A percentile compares a stretch with the other conserved stretches of the same genome.
Conservation (phyloP, 2,888 invertebrate species). For the Macaria notata region DNA sequence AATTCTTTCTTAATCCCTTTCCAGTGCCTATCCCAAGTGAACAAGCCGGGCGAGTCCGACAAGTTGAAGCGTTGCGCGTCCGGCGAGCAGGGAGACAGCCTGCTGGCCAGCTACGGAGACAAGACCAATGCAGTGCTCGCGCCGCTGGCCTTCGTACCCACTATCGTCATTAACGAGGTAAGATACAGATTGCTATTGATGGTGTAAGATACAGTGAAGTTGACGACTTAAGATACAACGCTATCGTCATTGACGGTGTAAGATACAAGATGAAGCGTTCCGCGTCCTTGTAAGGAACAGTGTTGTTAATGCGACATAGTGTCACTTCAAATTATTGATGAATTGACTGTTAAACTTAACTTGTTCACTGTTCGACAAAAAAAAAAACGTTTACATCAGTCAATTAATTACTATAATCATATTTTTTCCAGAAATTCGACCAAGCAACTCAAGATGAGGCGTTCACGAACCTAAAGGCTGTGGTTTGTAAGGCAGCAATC, state of each 20-base stretch:
- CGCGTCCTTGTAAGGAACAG: too few relatives aligned
- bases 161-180: conserved; percentile 85
- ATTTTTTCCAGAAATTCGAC: conserved; percentile 82
- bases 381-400: too few relatives aligned
- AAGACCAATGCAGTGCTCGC: conserved; percentile 78
- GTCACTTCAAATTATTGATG: too few relatives aligned
- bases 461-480: conserved; percentile 78
- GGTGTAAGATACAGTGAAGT: too few relatives aligned
- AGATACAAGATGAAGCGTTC: too few relatives aligned
- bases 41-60: conserved; percentile 42
- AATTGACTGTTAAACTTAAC: too few relatives aligned
- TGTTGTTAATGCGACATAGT: too few relatives aligned
- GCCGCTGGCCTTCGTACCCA: conserved; percentile 84
- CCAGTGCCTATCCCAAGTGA: conserved; percentile 65
- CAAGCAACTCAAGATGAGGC: conserved; percentile 79
- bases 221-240: too few relatives aligned
- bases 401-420: too few relatives aligned
- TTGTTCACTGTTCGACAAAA: too few relatives aligned
- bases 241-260: too few relatives aligned
- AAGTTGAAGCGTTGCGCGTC: conserved; percentile 61
- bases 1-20: too few relatives aligned
- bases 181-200: not conserved
- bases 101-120: conserved; percentile 79
- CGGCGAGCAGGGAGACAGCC: conserved; percentile 54
- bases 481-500: conserved; percentile 74